Evolutionary conservation across 2,113 vertebrate genomes (phyloP).

Genomic region (Seriola aureovittata): DNA sequence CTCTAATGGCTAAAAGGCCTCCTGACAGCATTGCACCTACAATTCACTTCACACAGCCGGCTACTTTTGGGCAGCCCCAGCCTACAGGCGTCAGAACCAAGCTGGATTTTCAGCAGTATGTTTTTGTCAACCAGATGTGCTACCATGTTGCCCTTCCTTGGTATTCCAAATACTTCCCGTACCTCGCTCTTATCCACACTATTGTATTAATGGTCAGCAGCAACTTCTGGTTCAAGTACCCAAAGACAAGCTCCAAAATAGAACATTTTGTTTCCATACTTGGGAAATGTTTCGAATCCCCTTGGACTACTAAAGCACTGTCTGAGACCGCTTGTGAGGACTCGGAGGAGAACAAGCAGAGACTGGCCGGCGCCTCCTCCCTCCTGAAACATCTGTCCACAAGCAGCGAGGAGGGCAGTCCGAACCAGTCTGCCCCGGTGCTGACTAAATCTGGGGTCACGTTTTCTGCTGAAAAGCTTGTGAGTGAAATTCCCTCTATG

Average conservation of each 20-base stretch:
- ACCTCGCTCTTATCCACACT: conserved; percentile 97
- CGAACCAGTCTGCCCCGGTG: conserved; percentile 92
- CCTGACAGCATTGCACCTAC: conserved; percentile 82
- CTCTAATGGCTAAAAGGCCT: conserved; percentile 83
- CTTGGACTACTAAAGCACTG: conserved; percentile 97
- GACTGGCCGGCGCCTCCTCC: conserved; percentile 90
- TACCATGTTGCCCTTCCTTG: conserved; percentile 98
- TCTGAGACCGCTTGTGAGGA: conserved; percentile 98
- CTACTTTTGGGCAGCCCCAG: conserved; percentile 80
- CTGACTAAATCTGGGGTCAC: conserved; percentile 93
- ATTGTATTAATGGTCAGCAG: conserved; percentile 99
- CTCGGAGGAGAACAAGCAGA: conserved; percentile 97
- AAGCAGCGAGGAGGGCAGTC: conserved; percentile 96
- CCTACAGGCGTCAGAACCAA: conserved; percentile 92
- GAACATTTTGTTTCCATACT: conserved; percentile 98
- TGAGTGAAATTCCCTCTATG: conserved; percentile 94
- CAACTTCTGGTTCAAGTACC: conserved; percentile 99
- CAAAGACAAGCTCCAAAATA: conserved; percentile 98
- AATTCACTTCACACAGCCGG: conserved; percentile 77
- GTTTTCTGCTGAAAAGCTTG: conserved; percentile 94
- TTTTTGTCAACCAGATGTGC: conserved; percentile 99
- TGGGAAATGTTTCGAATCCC: conserved; percentile 98
- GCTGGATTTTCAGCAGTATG: conserved; percentile 99
- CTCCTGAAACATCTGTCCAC: conserved; percentile 95
- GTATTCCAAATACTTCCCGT: conserved; percentile 99